These are phyloP conservation scores for Octonoba sinensis DNA, from an alignment of 2,888 invertebrate genomes.

Conservation along the genomic window DNA sequence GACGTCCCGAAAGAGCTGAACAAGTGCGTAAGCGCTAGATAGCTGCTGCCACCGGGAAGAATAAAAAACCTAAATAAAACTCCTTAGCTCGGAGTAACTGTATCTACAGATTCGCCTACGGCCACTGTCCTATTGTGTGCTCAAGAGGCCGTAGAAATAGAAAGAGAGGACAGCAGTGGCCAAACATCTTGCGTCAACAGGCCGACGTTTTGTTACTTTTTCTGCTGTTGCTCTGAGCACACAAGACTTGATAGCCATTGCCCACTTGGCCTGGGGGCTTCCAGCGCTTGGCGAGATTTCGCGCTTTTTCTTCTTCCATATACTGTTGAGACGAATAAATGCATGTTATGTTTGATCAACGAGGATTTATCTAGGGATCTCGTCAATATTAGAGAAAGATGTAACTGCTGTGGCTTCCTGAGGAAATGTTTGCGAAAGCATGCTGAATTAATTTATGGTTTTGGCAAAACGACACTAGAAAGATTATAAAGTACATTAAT, in stretches of 20 bases:
- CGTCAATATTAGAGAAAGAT: too few relatives aligned
- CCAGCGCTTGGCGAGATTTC: conserved; percentile 48
- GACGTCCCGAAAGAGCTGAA: conserved; percentile 19
- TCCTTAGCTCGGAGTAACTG: conserved; percentile 22
- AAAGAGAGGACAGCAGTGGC: conserved; percentile 56
- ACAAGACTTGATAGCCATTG: conserved; percentile 13
- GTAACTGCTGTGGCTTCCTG: too few relatives aligned
- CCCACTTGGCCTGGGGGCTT: conserved; percentile 16
- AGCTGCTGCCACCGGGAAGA: not conserved
- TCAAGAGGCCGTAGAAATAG: conserved; percentile 55
- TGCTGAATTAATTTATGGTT: too few relatives aligned
- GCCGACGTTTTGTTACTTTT: conserved; percentile 41
- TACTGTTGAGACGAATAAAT: too few relatives aligned
- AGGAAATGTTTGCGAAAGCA: too few relatives aligned
- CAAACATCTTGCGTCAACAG: conserved; percentile 62
- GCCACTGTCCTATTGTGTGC: conserved; percentile 45
- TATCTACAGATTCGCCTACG: conserved; percentile 44
- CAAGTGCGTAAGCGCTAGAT: conserved; percentile 33
- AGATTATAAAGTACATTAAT: too few relatives aligned
- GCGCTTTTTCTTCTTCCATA: not conserved
- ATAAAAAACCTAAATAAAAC: conserved; percentile 16
- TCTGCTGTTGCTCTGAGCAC: conserved; percentile 18
- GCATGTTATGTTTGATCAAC: conserved; percentile 5
- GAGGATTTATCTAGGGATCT: not conserved
- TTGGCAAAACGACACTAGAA: too few relatives aligned